Evolutionary conservation across 23 tunicate genomes (phyloP), one percentile per base, ranked within the genome.

Genomic region (Botrylloides violaceus): DNA sequence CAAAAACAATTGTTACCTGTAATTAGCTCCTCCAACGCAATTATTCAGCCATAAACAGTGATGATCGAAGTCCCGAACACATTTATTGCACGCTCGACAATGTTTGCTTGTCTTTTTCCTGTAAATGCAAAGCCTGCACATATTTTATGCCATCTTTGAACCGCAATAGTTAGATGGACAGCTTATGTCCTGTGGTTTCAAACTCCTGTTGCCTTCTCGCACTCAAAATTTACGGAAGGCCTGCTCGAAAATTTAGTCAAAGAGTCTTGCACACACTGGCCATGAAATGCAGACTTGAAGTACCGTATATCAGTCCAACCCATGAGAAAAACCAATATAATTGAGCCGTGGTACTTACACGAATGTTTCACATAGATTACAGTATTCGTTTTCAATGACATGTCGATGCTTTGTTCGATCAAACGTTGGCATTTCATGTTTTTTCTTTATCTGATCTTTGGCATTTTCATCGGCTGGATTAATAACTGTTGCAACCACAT

Each of bases 11-110:
- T 9, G 72, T n/a, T 53, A 80, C 95, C 76, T 58, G 81, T 92
- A 92, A 70, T 92, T 92, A 36, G 65, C 71, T 36, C 80, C 56
- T 2, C 98, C 98, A 53, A 92, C 80, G 39, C 98, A 92, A 59
- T 92, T 92, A 77, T 92, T 92, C 18, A 92, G 83, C 98, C 98
- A 92, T 39, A 81, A 64, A 34, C 98, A 92, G 58, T 92, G 98
- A 71, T 92, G 98, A 38, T 92, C 98, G 64, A 92, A 92, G 21
- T 70, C 79, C 6, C 68, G 35, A 6, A 92, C 83, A 80, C 98
- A 92, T 76, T 92, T 92, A 72, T 92, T 92, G 79, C 98, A 92
- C 1, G 76, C 82, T 43, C 98, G 80, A 55, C 98, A 92, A 49
- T 92, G 98, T 70, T 92, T 92, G 83, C 95, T 87, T n/a, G 30